Evolutionary conservation across 2,888 invertebrate species (phyloP), one percentile per base, ranked within the genome.

Genomic region (Andrena marginata): DNA sequence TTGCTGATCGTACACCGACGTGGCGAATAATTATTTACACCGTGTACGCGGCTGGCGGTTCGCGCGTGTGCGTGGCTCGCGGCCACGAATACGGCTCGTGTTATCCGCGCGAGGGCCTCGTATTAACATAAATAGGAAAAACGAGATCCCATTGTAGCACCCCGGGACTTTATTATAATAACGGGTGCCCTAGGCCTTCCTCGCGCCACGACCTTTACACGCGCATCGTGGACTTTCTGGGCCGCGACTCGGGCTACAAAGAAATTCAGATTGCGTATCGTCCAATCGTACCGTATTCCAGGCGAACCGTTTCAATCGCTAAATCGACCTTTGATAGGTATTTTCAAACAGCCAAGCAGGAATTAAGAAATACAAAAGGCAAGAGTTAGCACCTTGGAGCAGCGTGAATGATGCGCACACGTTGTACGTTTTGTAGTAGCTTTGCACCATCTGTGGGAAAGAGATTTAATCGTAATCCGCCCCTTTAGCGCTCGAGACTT

Each of bases 71-170:
- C 49, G 33, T 56, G 49, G 35, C 10, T 23, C 13, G 63, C 54
- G 70, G 42, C 42, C 63, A 71, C 51, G 49, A 51, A 78, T 54
- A 62, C 69, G 71, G 54, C 71, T 77, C 59, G 60, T 54, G 60
- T 77, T 80, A 74, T 79, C 59, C 76, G 63, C 63, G 56, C 71
- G 64, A 26, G 68, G 59, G 77, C 67, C 8, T 84, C 77, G 42
- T 69, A 79, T 82, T 84, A 77, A 79, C 75, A 73, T 79, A 86
- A 87, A 85, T 81, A 84, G 64, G 82, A 84, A 89, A 90, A 84
- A 77, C 42, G 71, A 85, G 79, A 79, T 62, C 33, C 62, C 71
- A 69, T 65, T 64, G 62, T 42, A 62, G 70, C 63, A 72, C 71
- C 80, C 77, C 81, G 51, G 72, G 71, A 63, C 60, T 73, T 86